Conservation (phyloP, 2,888 invertebrate species). For the Phyllotreta cruciferae region DNA sequence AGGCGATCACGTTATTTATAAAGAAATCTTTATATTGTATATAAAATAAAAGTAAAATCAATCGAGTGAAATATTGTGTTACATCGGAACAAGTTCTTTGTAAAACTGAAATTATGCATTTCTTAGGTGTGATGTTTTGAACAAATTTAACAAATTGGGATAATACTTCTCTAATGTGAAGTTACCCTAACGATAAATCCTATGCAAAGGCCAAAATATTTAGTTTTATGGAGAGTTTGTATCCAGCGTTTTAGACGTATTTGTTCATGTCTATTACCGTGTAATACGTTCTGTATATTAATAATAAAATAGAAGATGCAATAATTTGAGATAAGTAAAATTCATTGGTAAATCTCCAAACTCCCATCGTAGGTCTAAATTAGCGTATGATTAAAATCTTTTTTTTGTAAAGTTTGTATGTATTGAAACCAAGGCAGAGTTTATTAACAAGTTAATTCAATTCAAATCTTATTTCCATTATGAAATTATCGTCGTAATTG, state of each 20-base stretch:
- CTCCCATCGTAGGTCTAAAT: constrained; percentile 3
- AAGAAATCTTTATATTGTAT: constrained; percentile 16
- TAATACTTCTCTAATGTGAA: too few relatives aligned
- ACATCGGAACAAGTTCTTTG: constrained; percentile 26
- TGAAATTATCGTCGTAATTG: neutral
- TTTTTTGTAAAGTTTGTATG: constrained; percentile 19
- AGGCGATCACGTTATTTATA: neutral
- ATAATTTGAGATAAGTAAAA: constrained; percentile 20
- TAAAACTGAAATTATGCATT: neutral
- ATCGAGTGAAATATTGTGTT: constrained; percentile 23
- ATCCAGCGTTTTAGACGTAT: neutral
- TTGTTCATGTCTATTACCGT: constrained; percentile 3
- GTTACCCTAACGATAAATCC: too few relatives aligned
- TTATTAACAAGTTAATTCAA: constrained; percentile 1
- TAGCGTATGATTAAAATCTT: neutral
- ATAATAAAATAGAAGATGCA: constrained; percentile 23
- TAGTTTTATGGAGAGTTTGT: constrained; percentile 14
- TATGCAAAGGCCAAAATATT: neutral
- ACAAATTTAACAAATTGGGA: neutral
- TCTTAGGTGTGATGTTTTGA: too few relatives aligned
- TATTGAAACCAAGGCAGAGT: constrained; percentile 8
- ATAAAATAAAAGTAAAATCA: constrained; percentile 18
- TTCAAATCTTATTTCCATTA: too few relatives aligned
- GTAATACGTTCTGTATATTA: constrained; percentile 25
- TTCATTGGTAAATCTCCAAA: constrained; percentile 13